Base-by-base conservation (phyloP, 1,140 invertebrate species). In the Oncopodura yosiiana region DNA sequence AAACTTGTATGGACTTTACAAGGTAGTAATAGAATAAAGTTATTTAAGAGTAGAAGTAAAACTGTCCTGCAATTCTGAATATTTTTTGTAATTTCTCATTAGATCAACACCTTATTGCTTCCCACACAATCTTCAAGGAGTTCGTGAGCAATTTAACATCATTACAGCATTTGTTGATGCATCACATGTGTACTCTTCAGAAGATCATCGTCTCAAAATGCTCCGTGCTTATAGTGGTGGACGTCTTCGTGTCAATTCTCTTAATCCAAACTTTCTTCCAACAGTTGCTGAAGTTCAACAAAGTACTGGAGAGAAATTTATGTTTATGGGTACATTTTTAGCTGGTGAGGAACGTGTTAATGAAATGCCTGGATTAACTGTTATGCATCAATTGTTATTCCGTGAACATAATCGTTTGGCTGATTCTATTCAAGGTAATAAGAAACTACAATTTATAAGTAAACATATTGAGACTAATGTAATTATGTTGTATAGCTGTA, bases 321-420 rank as follows among this genome's bases (percentile, higher is more conserved):
- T 64, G 64, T 24, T 70, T 67, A 24, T 69, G 72, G 24, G 21
- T 66, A 14, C n/a, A 3, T 74, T 73, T 55, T 73, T 74, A 42
- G 67, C 65, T 42, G 73, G 71, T 53, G 72, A 70, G 66, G 59
- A 65, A 19, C 24, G 58, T 18, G 91, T 94, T 3, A 94, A 93
- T 68, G 90, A 95, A 68, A 90, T 94, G 67, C 70, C 94, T 48
- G 85, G 91, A 1, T 71, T 94, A 19, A 83, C 87, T 1, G 87
- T 86, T 53, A 87, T 92, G 82, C 89, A 93, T 69, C 6, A 5
- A 44, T 18, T 94, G 1, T 83, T 91, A 79, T 86, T 86, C 0
- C 73, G 87, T 29, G 85, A 90, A 68, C 89, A 94, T 68, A 94
- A 94, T 68, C 75, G 87, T 53, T 70, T 90, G 4, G 89, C 89